A percentile compares a stretch with the other conserved stretches of the same genome.
phyloP scores from a whole-genome alignment of 2,797 vertebrate species.

The Rhinatrema bivittatum region DNA sequence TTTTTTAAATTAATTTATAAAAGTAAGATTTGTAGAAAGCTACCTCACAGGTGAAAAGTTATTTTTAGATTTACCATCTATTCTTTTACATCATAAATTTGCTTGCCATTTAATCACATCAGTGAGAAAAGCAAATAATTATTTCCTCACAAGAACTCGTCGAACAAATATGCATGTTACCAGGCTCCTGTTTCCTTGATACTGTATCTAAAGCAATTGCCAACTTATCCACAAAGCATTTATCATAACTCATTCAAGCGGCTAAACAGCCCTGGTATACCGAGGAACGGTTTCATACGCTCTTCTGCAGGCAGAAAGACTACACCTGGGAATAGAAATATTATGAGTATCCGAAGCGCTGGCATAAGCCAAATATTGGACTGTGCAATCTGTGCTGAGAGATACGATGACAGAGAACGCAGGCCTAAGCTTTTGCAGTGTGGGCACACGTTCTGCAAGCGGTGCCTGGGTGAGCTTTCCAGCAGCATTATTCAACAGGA shows the following conservation, averaged over 20 bases:
- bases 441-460: slow-evolving; percentile 17
- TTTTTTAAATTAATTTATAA: no score
- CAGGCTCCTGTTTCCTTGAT: not conserved
- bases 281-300: no score
- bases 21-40: no score
- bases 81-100: no score
- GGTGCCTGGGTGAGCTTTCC: slow-evolving; percentile 5
- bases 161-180: slow-evolving; percentile 14
- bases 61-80: no score
- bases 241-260: no score
- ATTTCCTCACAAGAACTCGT: no score
- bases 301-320: no score
- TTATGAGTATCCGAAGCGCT: not conserved
- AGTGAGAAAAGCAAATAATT: no score
- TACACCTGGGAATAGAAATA: not conserved
- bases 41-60: no score
- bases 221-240: not conserved
- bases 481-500: not conserved
- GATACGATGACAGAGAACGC: slow-evolving; percentile 1
- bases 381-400: slow-evolving; percentile 9
- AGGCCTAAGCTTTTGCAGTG: slow-evolving; percentile 16
- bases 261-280: no score
- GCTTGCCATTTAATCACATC: no score
- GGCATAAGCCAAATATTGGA: slow-evolving; percentile 1
- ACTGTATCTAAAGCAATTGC: not conserved